Conservation (phyloP, 1,140 invertebrate species). For the Steinernema khuongi region DNA sequence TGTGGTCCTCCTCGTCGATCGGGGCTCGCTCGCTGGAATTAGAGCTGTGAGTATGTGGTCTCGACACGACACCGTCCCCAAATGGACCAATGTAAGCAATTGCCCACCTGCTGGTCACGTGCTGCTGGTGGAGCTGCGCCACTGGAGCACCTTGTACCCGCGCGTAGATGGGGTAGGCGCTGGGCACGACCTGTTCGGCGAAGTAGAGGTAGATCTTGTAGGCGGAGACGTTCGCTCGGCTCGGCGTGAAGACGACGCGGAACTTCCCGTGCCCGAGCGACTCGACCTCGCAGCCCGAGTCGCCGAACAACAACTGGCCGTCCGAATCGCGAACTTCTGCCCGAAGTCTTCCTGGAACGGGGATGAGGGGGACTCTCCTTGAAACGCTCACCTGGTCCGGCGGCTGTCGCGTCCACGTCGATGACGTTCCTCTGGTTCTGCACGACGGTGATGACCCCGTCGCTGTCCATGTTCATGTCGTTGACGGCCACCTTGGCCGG, state of each 20-base stretch:
- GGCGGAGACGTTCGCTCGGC: conserved; percentile 36
- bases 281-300: conserved; percentile 41
- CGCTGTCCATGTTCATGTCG: conserved; percentile 65
- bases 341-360: conserved; percentile 63
- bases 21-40: not conserved
- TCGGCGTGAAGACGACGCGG: conserved; percentile 61
- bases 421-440: conserved; percentile 65
- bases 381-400: conserved; percentile 65
- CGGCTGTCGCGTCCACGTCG: conserved; percentile 66
- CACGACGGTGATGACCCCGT: conserved; percentile 57
- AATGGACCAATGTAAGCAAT: not conserved
- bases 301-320: conserved; percentile 63
- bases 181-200: conserved; percentile 64
- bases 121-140: conserved; percentile 43
- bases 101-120: conserved; percentile 16
- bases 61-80: not conserved
- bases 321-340: conserved; percentile 70
- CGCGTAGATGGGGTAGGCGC: conserved; percentile 59
- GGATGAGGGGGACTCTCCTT: not conserved
- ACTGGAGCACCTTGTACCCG: conserved; percentile 45
- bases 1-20: conserved; percentile 9
- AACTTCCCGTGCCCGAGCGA: conserved; percentile 58
- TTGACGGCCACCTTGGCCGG: conserved; percentile 67
- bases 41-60: conserved; percentile 1
- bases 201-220: conserved; percentile 64